Conservation (phyloP, 2,113 vertebrate genomes). For the Rhinoderma darwinii region DNA sequence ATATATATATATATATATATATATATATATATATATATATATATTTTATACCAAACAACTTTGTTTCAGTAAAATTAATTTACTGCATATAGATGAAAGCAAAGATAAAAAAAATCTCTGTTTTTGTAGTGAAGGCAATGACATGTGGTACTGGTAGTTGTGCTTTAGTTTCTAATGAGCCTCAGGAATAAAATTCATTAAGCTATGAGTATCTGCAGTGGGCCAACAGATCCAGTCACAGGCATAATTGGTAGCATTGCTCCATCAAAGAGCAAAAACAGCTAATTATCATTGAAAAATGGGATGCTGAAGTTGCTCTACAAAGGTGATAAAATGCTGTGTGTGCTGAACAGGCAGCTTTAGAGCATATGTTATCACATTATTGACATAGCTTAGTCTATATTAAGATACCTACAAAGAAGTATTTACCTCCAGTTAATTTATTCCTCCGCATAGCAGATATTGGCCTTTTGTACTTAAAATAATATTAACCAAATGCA, state of each 20-base stretch:
- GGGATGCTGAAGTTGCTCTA: neutral
- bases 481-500: neutral
- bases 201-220: neutral
- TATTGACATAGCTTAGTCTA: neutral
- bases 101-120: slow-evolving; percentile 35
- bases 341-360: slow-evolving; percentile 39
- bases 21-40: too few relatives aligned
- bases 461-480: neutral
- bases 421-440: neutral
- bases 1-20: too few relatives aligned
- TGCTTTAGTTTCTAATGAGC: slow-evolving; percentile 45
- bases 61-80: neutral
- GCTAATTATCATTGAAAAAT: slow-evolving; percentile 50
- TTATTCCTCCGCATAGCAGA: neutral
- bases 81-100: slow-evolving; percentile 46
- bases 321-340: neutral
- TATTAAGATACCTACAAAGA: neutral
- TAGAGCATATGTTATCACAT: slow-evolving; percentile 12
- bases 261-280: slow-evolving; percentile 42
- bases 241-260: slow-evolving; percentile 44
- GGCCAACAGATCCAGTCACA: neutral
- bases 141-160: neutral
- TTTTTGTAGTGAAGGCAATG: slow-evolving; percentile 38
- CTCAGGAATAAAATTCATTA: slow-evolving; percentile 47
- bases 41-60: too few relatives aligned